Percentiles rank a stretch among this genome's conserved stretches.
phyloP scores from a whole-genome alignment of 2,113 vertebrate genomes.

The Channa argus region DNA sequence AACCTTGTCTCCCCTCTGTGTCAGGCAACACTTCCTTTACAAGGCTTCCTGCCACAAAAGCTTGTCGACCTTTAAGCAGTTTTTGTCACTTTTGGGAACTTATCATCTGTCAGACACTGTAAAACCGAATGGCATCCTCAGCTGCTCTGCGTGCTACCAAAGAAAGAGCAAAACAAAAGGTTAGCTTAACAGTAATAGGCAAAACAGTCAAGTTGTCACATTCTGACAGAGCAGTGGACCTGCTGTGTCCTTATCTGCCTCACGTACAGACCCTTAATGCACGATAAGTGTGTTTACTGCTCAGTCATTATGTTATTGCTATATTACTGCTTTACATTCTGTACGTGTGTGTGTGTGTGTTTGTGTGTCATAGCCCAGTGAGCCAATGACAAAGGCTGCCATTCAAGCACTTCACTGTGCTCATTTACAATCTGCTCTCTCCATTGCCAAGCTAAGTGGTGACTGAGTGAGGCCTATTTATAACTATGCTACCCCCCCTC shows the following conservation, averaged over 20 bases:
- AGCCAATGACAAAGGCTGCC: slow-evolving; percentile 71
- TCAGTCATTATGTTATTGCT: slow-evolving; percentile 13
- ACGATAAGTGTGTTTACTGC: slow-evolving; percentile 49
- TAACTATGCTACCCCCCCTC: slow-evolving; percentile 40
- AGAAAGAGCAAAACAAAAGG: background rate
- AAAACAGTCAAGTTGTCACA: background rate
- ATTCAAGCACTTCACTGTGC: slow-evolving; percentile 78
- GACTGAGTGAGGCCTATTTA: slow-evolving; percentile 81
- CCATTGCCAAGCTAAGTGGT: slow-evolving; percentile 77
- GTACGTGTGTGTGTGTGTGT: slow-evolving; percentile 57
- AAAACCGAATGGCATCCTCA: slow-evolving; percentile 2
- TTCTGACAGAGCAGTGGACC: background rate
- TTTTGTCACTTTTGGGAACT: slow-evolving; percentile 15
- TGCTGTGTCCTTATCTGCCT: slow-evolving; percentile 54
- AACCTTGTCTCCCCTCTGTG: slow-evolving; percentile 38
- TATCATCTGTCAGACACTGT: slow-evolving; percentile 35
- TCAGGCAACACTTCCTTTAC: slow-evolving; percentile 13
- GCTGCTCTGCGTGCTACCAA: background rate
- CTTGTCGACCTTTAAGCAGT: slow-evolving; percentile 3
- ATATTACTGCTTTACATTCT: slow-evolving; percentile 67
- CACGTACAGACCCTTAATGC: slow-evolving; percentile 35
- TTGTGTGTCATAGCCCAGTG: slow-evolving; percentile 56
- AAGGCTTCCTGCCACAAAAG: slow-evolving; percentile 2
- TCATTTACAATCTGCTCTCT: slow-evolving; percentile 79
- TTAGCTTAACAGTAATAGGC: background rate